phyloP scores from a whole-genome alignment of 2,113 vertebrate genomes.

The Micromys minutus region DNA sequence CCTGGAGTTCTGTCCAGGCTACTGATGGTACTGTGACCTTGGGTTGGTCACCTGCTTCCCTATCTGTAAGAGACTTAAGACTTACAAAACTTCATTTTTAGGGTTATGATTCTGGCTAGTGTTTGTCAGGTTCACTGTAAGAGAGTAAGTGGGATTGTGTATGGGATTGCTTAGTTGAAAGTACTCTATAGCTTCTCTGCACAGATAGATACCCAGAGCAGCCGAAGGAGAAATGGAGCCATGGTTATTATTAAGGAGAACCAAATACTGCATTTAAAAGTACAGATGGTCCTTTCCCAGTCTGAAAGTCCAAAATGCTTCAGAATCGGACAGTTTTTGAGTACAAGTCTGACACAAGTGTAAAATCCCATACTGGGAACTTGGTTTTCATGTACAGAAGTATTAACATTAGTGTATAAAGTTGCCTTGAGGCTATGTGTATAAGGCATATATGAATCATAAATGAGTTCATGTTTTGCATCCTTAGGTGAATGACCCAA shows the following conservation, averaged over 20 bases:
- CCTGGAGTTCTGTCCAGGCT: background rate
- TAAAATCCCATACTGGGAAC: background rate
- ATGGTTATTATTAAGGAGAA: background rate
- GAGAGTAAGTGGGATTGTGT: background rate
- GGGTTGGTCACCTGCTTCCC: slow-evolving; percentile 13
- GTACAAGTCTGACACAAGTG: background rate
- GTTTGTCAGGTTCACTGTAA: background rate
- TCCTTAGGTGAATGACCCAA: background rate
- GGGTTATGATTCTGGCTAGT: background rate
- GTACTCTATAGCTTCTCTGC: background rate
- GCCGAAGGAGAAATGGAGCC: background rate
- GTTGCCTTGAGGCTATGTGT: background rate
- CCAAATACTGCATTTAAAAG: background rate
- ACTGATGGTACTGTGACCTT: background rate
- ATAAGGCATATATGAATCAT: slow-evolving; percentile 31
- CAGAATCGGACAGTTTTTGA: background rate
- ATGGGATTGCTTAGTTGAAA: background rate
- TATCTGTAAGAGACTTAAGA: background rate
- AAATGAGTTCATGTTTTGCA: background rate
- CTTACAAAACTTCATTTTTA: background rate
- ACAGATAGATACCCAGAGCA: background rate
- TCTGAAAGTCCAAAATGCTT: background rate
- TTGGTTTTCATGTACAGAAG: background rate
- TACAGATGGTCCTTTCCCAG: background rate
- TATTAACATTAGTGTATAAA: background rate